Percentiles rank a stretch among this genome's conserved stretches.
Conservation (phyloP, 2,797 vertebrate genomes). For the Microcaecilia unicolor region DNA sequence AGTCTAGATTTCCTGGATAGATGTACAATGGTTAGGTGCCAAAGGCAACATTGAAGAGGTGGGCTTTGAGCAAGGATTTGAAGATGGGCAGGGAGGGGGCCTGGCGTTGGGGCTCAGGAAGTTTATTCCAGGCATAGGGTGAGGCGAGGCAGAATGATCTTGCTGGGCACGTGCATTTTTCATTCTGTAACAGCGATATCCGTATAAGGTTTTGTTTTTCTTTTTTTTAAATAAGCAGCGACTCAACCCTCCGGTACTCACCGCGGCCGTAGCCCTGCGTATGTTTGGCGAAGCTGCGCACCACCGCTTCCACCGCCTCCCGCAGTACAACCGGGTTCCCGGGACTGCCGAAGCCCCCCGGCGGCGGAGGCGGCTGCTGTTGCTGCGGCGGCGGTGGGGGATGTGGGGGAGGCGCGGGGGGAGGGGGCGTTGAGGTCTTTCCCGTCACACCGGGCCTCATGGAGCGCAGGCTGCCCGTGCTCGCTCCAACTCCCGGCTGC, state of each 20-base stretch:
- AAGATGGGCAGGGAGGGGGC: no score
- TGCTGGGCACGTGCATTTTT: no score
- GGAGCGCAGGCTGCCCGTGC: conserved; percentile 68
- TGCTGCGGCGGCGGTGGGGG: conserved; percentile 51
- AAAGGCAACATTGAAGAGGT: no score
- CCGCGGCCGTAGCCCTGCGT: conserved; percentile 92
- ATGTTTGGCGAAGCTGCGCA: conserved; percentile 93
- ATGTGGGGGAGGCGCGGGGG: conserved; percentile 53
- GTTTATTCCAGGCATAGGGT: no score
- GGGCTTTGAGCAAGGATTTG: no score
- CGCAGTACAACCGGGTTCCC: conserved; percentile 83
- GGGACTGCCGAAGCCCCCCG: conserved; percentile 53
- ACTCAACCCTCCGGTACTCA: conserved; percentile 50
- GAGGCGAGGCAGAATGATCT: no score
- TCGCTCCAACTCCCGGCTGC: conserved; percentile 70
- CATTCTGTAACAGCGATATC: no score
- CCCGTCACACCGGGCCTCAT: conserved; percentile 73
- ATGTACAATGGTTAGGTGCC: no score
- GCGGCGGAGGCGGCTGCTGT: conserved; percentile 49
- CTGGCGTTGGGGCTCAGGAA: no score
- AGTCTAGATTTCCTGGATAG: no score
- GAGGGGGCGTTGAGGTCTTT: conserved; percentile 50
- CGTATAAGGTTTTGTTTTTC: no score
- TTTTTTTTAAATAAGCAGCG: no score
- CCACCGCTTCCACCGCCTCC: conserved; percentile 92